A percentile compares a stretch with the other conserved stretches of the same genome.
These are phyloP conservation scores for Dermatophagoides farinae DNA, from an alignment of 1,140 invertebrate species.

Conservation along the genomic window DNA sequence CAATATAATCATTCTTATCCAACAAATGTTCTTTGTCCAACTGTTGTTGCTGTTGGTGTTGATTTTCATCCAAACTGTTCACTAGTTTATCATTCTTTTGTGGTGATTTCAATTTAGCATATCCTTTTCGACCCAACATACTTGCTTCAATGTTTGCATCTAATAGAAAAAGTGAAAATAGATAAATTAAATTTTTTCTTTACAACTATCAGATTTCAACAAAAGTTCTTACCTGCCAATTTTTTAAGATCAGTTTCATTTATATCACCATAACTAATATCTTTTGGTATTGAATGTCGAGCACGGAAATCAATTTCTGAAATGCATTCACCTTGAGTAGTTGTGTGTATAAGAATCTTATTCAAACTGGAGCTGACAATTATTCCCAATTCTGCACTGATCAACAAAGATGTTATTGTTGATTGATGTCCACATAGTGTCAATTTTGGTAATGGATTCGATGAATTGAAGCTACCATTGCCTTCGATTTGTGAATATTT, in stretches of 20 bases:
- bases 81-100: not conserved
- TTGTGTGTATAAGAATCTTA: slow-evolving; percentile 16
- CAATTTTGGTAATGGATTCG: slow-evolving; percentile 43
- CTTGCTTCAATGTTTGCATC: slow-evolving; percentile 13
- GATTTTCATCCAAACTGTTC: not conserved
- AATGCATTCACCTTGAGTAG: slow-evolving; percentile 12
- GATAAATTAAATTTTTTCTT: not conserved
- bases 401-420: slow-evolving; percentile 76
- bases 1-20: slow-evolving; percentile 11
- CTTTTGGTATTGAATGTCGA: not conserved
- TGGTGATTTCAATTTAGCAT: not conserved
- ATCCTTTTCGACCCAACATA: slow-evolving; percentile 11
- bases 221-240: not conserved
- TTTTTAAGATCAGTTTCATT: not conserved
- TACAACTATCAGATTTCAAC: not conserved
- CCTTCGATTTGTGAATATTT: slow-evolving; percentile 15
- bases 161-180: not conserved
- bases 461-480: slow-evolving; percentile 41
- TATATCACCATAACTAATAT: too few relatives aligned
- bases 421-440: slow-evolving; percentile 92
- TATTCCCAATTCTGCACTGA: slow-evolving; percentile 91
- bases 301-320: slow-evolving; percentile 11
- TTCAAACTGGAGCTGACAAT: slow-evolving; percentile 56
- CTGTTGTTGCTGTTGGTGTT: not conserved
- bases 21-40: not conserved